phyloP scores from a whole-genome alignment of 2,888 invertebrate genomes.

The Molorchus minor region DNA sequence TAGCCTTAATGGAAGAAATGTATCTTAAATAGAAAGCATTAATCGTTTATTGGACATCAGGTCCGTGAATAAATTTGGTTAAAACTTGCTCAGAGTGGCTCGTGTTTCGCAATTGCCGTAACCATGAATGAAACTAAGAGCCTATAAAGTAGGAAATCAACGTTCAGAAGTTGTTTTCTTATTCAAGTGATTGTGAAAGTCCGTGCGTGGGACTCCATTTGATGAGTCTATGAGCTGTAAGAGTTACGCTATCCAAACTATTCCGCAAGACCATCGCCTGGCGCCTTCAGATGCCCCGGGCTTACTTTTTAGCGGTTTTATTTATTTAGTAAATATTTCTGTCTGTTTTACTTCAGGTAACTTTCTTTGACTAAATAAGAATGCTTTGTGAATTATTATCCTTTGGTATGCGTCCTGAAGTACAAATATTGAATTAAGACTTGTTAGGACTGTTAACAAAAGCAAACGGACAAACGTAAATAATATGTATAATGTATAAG shows the following conservation, averaged over 20 bases:
- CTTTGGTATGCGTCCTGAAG: neutral
- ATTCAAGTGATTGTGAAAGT: slow-evolving; percentile 50
- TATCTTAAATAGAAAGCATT: slow-evolving; percentile 11
- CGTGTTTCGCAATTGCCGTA: slow-evolving; percentile 34
- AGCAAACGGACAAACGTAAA: no score
- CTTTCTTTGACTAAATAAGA: neutral
- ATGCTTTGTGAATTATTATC: slow-evolving; percentile 11
- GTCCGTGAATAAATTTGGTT: slow-evolving; percentile 30
- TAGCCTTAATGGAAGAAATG: slow-evolving; percentile 13
- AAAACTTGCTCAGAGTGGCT: slow-evolving; percentile 34
- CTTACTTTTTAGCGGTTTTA: slow-evolving; percentile 39
- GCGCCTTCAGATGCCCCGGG: slow-evolving; percentile 44
- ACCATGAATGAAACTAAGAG: slow-evolving; percentile 45
- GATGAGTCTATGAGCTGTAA: slow-evolving; percentile 49
- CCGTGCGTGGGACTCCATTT: slow-evolving; percentile 44
- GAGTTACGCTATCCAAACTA: slow-evolving; percentile 44
- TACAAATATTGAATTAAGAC: slow-evolving; percentile 9
- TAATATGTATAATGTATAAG: no score
- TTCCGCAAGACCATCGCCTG: slow-evolving; percentile 44
- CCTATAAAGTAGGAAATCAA: slow-evolving; percentile 46
- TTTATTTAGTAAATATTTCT: slow-evolving; percentile 23
- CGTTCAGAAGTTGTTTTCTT: slow-evolving; percentile 47
- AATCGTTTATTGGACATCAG: slow-evolving; percentile 17
- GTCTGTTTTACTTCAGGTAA: neutral
- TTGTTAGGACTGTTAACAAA: no score